Conservation (phyloP, 2,888 invertebrate species). For the Xanthostigma xanthostigma region DNA sequence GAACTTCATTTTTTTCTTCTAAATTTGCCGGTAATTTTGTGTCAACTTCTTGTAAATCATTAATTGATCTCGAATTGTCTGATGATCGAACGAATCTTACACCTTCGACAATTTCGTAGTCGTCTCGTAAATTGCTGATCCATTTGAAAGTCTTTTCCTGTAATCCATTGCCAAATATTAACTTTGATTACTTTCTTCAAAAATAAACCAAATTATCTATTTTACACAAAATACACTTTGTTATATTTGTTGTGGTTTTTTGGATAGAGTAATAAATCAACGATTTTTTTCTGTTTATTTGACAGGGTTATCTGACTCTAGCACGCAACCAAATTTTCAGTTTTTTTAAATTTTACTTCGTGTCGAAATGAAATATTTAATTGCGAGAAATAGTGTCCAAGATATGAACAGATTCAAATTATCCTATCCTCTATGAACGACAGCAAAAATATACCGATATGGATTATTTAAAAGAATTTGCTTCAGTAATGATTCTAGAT, state of each 20-base stretch:
- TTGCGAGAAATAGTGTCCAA: too few species aligned
- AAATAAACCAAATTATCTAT: too few species aligned
- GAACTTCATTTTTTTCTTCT: constrained; percentile 53
- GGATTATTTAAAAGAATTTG: too few species aligned
- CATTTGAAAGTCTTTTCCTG: constrained; percentile 58
- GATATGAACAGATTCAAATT: too few species aligned
- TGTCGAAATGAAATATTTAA: too few species aligned
- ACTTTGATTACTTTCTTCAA: background rate
- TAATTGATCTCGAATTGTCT: constrained; percentile 30
- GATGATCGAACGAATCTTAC: constrained; percentile 38
- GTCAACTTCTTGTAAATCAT: constrained; percentile 45
- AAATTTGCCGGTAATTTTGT: constrained; percentile 51
- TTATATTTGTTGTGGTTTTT: background rate
- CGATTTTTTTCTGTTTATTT: too few species aligned
- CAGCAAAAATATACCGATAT: too few species aligned
- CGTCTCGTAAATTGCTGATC: constrained; percentile 45
- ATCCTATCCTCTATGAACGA: too few species aligned
- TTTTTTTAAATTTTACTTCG: too few species aligned
- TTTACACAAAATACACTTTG: background rate
- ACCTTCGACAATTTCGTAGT: constrained; percentile 46
- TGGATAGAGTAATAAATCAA: background rate
- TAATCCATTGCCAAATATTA: constrained; percentile 16
- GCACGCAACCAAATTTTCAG: too few species aligned
- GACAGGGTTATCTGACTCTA: too few species aligned
- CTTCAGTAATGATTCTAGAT: too few species aligned